Percentiles rank a stretch among this genome's conserved stretches.
Conservation (phyloP, 2,888 invertebrate genomes). For the Sinohyriopsis cumingii region DNA sequence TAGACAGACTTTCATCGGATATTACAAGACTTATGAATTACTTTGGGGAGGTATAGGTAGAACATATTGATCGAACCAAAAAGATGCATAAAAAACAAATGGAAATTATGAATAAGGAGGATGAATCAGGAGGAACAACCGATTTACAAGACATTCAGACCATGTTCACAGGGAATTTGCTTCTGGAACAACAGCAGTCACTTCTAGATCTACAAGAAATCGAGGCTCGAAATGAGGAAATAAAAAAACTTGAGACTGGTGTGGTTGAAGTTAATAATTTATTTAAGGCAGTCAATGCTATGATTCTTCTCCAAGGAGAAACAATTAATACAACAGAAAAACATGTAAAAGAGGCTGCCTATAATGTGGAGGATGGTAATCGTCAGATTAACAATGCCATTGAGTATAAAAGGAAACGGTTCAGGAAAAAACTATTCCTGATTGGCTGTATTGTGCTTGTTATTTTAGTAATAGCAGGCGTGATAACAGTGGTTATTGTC, state of each 20-base stretch:
- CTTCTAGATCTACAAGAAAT: constrained; percentile 49
- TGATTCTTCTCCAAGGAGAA: constrained; percentile 60
- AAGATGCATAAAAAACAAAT: constrained; percentile 47
- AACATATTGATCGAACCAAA: constrained; percentile 58
- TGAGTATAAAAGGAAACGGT: constrained; percentile 31
- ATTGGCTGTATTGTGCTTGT: constrained; percentile 42
- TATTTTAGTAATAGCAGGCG: constrained; percentile 40
- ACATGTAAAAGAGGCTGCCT: constrained; percentile 40
- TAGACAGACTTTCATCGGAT: constrained; percentile 45
- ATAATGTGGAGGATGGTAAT: constrained; percentile 44
- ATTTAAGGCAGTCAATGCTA: constrained; percentile 56
- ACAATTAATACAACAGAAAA: constrained; percentile 53
- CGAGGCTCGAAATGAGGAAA: constrained; percentile 52
- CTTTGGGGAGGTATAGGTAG: constrained; percentile 52
- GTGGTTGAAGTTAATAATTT: constrained; percentile 56
- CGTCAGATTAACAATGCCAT: constrained; percentile 44
- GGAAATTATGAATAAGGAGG: constrained; percentile 41
- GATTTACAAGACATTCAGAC: constrained; percentile 30
- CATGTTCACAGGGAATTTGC: constrained; percentile 55
- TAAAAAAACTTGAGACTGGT: constrained; percentile 55
- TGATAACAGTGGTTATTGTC: constrained; percentile 36
- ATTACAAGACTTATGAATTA: constrained; percentile 47
- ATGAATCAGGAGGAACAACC: constrained; percentile 24
- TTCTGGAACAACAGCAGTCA: constrained; percentile 53
- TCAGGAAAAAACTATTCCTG: constrained; percentile 49